phyloP scores from a whole-genome alignment of 2,113 vertebrate genomes.

The Corythornis vintsioides region DNA sequence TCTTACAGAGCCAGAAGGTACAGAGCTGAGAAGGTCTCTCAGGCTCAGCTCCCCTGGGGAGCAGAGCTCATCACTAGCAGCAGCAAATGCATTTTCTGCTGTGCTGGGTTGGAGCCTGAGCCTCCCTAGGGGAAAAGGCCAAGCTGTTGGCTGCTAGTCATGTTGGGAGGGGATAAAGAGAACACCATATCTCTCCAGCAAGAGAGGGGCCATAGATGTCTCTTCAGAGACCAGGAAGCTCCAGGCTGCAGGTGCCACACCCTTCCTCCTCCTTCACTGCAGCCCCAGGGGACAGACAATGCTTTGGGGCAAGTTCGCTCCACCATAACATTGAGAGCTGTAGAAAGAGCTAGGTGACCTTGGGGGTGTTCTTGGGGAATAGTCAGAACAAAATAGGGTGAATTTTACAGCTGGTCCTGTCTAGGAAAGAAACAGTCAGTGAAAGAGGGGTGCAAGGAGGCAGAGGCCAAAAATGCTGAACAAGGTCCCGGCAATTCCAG shows the following conservation, averaged over 20 bases:
- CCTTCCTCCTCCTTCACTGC: background rate
- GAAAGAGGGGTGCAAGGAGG: background rate
- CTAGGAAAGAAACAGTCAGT: background rate
- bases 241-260: background rate
- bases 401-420: background rate
- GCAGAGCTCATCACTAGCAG: background rate
- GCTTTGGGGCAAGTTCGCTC: background rate
- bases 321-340: background rate
- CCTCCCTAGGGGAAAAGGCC: background rate
- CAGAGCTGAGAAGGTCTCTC: background rate
- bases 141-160: background rate
- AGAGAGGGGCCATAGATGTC: background rate
- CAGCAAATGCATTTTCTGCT: background rate
- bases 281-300: background rate
- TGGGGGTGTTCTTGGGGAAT: background rate
- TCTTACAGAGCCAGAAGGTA: background rate
- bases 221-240: background rate
- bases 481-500: background rate
- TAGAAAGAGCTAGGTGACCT: background rate
- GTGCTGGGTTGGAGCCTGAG: background rate
- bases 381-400: background rate
- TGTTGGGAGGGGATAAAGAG: background rate
- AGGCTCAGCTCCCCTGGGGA: background rate
- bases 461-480: background rate
- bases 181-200: background rate